Evolutionary conservation across 2,113 vertebrate genomes (phyloP).

Genomic region (Ahaetulla prasina): DNA sequence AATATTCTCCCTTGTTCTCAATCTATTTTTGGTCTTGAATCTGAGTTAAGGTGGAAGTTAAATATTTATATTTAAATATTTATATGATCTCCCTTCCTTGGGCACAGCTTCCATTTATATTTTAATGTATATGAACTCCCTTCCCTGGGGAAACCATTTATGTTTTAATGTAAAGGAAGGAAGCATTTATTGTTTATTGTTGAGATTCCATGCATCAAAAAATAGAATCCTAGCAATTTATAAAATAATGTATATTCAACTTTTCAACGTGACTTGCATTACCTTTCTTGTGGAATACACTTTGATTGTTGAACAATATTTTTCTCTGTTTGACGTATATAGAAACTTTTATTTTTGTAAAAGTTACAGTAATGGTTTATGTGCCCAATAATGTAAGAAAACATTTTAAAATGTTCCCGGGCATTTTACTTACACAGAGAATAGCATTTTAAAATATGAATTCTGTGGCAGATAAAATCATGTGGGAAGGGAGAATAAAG

Average conservation of each 20-base stretch:
- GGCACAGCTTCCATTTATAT: background rate
- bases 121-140: slow-evolving; percentile 7
- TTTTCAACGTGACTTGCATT: background rate
- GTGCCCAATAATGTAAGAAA: background rate
- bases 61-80: slow-evolving; percentile 27
- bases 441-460: background rate
- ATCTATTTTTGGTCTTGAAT: background rate
- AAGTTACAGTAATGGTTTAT: background rate
- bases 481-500: background rate
- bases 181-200: slow-evolving; percentile 13
- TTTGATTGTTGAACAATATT: background rate
- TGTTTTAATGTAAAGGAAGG: slow-evolving; percentile 23
- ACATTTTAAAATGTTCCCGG: background rate
- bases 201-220: background rate
- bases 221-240: slow-evolving; percentile 4
- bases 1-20: background rate
- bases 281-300: background rate
- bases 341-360: background rate
- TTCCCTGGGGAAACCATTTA: slow-evolving; percentile 1
- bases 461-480: background rate
- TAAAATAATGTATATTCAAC: slow-evolving; percentile 18
- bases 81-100: background rate
- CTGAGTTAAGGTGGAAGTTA: background rate
- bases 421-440: background rate
- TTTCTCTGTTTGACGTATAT: background rate